Percentiles rank a stretch among this genome's conserved stretches.
Evolutionary conservation across 2,797 vertebrate species (phyloP).

Genomic region (Sphenopsis melanotis): DNA sequence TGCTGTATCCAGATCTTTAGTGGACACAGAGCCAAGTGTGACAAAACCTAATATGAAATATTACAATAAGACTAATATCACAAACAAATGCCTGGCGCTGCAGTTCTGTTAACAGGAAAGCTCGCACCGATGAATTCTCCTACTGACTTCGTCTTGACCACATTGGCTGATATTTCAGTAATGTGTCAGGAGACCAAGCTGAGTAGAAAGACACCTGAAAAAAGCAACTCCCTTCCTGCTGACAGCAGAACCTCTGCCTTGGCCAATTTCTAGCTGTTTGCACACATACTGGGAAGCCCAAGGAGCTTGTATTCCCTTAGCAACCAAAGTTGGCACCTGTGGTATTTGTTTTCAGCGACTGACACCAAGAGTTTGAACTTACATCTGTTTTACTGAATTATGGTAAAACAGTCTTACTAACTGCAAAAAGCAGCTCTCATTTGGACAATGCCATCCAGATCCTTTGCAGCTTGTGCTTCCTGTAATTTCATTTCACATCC

Average conservation of each 20-base stretch:
- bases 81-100: accelerated
- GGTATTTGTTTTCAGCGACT: slow-evolving; percentile 65
- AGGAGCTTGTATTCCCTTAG: slow-evolving; percentile 51
- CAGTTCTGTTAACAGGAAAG: background rate
- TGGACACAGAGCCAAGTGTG: background rate
- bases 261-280: slow-evolving; percentile 22
- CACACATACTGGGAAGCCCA: slow-evolving; percentile 13
- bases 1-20: background rate
- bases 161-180: background rate
- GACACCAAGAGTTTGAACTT: slow-evolving; percentile 67
- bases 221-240: background rate
- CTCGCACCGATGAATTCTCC: background rate
- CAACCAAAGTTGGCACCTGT: slow-evolving; percentile 69
- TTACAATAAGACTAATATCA: background rate
- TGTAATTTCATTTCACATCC: slow-evolving; percentile 1
- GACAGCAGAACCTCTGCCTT: slow-evolving; percentile 26
- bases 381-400: slow-evolving; percentile 63
- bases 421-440: slow-evolving; percentile 48
- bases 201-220: background rate
- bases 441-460: slow-evolving; percentile 45
- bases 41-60: background rate
- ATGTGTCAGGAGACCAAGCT: background rate
- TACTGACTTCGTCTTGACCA: background rate
- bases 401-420: slow-evolving; percentile 51
- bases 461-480: background rate